phyloP scores from a whole-genome alignment of 2,797 vertebrate genomes.

The Spheniscus humboldti region DNA sequence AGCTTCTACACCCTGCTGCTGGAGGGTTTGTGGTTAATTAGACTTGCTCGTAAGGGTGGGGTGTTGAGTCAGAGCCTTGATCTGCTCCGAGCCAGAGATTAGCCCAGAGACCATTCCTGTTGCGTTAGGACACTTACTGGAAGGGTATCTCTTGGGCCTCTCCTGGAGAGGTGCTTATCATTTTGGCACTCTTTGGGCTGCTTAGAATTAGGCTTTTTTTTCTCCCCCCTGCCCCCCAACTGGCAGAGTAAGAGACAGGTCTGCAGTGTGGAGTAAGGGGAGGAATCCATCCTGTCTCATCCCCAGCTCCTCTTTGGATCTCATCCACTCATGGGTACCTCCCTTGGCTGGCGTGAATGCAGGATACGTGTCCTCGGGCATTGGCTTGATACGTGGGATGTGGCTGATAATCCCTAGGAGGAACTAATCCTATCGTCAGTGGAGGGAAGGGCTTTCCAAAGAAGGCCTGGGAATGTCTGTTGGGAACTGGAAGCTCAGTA shows the following conservation, averaged over 20 bases:
- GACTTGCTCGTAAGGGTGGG: not conserved
- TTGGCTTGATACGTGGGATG: not conserved
- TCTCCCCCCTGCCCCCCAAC: accelerated
- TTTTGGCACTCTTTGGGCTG: not conserved
- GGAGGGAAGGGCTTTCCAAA: not conserved
- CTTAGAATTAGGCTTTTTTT: not conserved
- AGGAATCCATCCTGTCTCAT: not conserved
- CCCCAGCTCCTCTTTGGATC: not conserved
- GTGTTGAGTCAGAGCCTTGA: constrained; percentile 24
- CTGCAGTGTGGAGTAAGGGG: accelerated
- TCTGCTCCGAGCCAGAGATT: not conserved
- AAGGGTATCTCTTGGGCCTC: not conserved
- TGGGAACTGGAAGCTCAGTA: not conserved
- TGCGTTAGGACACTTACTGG: not conserved
- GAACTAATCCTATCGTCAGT: not conserved
- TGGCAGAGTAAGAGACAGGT: not conserved
- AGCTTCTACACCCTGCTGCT: not conserved
- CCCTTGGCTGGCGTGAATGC: not conserved
- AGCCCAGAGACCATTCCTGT: not conserved
- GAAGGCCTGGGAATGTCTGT: not conserved
- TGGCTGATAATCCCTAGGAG: not conserved
- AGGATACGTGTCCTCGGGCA: not conserved
- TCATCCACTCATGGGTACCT: not conserved
- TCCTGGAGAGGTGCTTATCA: not conserved
- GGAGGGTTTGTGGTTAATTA: not conserved